A percentile compares a stretch with the other conserved stretches of the same genome.
Evolutionary conservation across 2,113 vertebrate genomes (phyloP).

Genomic region (Callipepla squamata): DNA sequence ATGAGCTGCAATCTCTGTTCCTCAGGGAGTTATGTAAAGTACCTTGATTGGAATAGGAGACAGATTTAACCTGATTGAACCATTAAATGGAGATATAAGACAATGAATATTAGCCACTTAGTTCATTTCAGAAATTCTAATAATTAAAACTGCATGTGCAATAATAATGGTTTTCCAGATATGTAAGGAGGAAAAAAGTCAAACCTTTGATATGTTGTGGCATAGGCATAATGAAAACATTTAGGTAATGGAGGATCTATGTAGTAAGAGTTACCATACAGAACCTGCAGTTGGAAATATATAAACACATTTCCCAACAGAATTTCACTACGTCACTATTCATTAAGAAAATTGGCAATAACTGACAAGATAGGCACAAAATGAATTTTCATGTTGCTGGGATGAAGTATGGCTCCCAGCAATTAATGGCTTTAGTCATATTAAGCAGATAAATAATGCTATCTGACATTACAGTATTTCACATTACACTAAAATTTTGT

Average conservation of each 20-base stretch:
- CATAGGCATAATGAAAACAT: constrained; percentile 46
- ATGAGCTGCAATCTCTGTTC: not conserved
- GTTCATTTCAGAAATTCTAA: constrained; percentile 43
- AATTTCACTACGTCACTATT: constrained; percentile 61
- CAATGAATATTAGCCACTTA: constrained; percentile 55
- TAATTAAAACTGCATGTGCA: constrained; percentile 71
- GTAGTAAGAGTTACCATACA: constrained; percentile 47
- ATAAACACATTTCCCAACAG: constrained; percentile 58
- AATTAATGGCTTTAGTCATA: constrained; percentile 78
- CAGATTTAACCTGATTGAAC: constrained; percentile 44
- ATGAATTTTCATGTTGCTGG: constrained; percentile 71
- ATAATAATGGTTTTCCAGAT: constrained; percentile 54
- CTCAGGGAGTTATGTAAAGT: not conserved
- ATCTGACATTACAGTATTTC: constrained; percentile 83
- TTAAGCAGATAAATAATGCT: constrained; percentile 78
- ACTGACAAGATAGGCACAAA: constrained; percentile 71
- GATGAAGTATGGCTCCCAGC: constrained; percentile 78
- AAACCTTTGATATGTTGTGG: constrained; percentile 39
- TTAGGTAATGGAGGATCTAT: constrained; percentile 71
- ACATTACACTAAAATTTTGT: constrained; percentile 82
- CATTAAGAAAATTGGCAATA: constrained; percentile 66
- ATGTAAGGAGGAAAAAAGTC: constrained; percentile 33
- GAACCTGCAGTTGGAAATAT: constrained; percentile 61
- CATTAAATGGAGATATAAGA: constrained; percentile 46
- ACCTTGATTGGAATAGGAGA: constrained; percentile 40